Evolutionary conservation across 2,888 invertebrate species (phyloP), one percentile per base, ranked within the genome.

Genomic region (Papilio gigon): DNA sequence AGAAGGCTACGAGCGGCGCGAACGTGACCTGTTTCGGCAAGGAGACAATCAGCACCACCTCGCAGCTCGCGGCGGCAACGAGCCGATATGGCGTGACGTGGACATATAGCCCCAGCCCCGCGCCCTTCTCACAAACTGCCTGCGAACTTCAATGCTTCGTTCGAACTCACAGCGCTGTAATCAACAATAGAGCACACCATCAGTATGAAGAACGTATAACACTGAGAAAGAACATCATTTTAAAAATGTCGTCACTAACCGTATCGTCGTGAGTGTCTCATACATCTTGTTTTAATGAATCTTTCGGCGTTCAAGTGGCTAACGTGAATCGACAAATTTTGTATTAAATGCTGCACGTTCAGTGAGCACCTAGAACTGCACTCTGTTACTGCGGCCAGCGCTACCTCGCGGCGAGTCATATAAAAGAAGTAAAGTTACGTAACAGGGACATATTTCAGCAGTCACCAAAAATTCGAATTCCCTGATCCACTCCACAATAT

Each of bases 401-500:
- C 11, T 22, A 47, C n/a, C n/a, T n/a, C n/a, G n/a, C 17, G 6
- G 9, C 17, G 2, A 11, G 17, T 42, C 42, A 17, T 44, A 44
- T 22, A 47, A 22, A 47, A 25, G 27, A 12, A n/a, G 30, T 53
- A 30, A 27, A 53, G 27, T 27, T 53, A 17, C 14, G n/a, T 17
- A 53, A 30, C 8, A 27, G 30, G 17, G 4, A n/a, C 53, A 53
- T 53, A 53, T 53, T 53, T 30, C 17, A 30, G 53, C 1, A 30
- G 30, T 27, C 53, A 30, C 53, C 53, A 30, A 53, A n/a, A 53
- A 53, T 53, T 53, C 53, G 30, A 53, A 53, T 63, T 33, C 20
- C 44, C 33, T 33, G 20, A 47, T 63, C 62, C 62, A 63, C 62
- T 47, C 62, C 30, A 35, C 22, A 63, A 63, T 63, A 63, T 63